These are phyloP conservation scores for Malthinus flaveolus DNA, from an alignment of 2,888 invertebrate genomes.

Conservation along the genomic window DNA sequence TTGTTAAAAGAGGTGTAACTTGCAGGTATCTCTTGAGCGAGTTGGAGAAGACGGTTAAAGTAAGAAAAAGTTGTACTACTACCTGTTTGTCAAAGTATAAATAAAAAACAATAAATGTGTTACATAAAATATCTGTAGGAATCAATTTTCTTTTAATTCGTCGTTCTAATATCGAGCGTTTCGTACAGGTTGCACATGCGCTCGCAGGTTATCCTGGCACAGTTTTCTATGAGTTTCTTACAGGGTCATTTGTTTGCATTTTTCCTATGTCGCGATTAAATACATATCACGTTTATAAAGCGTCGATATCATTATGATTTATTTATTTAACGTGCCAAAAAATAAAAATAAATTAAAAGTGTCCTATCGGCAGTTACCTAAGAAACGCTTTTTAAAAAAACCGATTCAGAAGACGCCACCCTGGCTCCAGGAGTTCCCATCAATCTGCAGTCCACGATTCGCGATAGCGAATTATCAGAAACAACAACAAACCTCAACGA, in stretches of 20 bases:
- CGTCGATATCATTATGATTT: constrained; percentile 50
- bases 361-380: constrained; percentile 25
- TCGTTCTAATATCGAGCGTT: constrained; percentile 44
- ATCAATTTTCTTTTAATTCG: background rate
- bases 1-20: too few relatives aligned
- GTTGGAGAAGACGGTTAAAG: too few relatives aligned
- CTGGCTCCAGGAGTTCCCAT: constrained; percentile 53
- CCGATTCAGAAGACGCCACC: constrained; percentile 42
- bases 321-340: constrained; percentile 43
- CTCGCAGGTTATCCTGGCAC: constrained; percentile 25
- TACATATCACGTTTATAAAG: constrained; percentile 45
- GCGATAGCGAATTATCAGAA: constrained; percentile 40
- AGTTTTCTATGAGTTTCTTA: constrained; percentile 33
- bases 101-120: too few relatives aligned
- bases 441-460: constrained; percentile 43
- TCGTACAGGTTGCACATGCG: constrained; percentile 44
- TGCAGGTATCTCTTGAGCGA: too few relatives aligned
- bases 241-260: constrained; percentile 33
- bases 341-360: constrained; percentile 39
- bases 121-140: too few relatives aligned
- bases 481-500: constrained; percentile 38
- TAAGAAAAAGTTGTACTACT: too few relatives aligned
- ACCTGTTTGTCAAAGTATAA: too few relatives aligned
- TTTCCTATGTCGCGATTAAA: constrained; percentile 49
- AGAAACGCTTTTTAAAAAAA: constrained; percentile 31